phyloP scores from a whole-genome alignment of 2,113 vertebrate species.

The Paradoxurus hermaphroditus region DNA sequence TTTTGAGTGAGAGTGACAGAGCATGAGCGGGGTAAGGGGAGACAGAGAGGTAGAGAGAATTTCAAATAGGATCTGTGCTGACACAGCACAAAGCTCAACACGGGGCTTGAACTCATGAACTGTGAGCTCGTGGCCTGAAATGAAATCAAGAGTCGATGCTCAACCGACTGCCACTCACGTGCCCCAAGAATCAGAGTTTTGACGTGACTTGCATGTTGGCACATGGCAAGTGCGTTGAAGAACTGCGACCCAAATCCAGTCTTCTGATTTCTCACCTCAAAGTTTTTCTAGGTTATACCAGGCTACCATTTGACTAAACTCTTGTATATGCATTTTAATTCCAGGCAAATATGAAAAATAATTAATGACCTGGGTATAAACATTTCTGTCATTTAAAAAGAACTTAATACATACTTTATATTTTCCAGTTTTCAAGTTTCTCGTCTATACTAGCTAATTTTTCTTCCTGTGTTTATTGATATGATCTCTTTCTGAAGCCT shows the following conservation, averaged over 20 bases:
- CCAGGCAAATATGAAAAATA: neutral
- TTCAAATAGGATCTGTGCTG: no score
- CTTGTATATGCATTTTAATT: neutral
- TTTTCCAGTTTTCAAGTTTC: neutral
- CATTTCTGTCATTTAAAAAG: neutral
- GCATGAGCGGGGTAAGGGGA: no score
- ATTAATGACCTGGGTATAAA: neutral
- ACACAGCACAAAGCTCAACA: no score
- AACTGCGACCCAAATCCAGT: neutral
- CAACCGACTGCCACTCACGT: no score
- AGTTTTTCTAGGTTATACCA: neutral
- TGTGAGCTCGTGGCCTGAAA: no score
- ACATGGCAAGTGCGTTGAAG: neutral
- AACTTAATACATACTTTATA: neutral
- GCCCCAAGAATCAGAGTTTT: neutral
- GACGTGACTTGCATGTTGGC: neutral
- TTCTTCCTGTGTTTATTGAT: neutral
- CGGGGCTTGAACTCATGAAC: no score
- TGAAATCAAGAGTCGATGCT: no score
- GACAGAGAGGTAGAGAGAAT: no score
- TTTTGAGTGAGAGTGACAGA: no score
- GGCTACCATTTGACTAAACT: neutral
- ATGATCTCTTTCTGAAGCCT: neutral
- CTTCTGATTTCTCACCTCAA: neutral
- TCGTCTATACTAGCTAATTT: neutral